Conservation (phyloP, 2,888 invertebrate genomes). For the Orchestes rusci region DNA sequence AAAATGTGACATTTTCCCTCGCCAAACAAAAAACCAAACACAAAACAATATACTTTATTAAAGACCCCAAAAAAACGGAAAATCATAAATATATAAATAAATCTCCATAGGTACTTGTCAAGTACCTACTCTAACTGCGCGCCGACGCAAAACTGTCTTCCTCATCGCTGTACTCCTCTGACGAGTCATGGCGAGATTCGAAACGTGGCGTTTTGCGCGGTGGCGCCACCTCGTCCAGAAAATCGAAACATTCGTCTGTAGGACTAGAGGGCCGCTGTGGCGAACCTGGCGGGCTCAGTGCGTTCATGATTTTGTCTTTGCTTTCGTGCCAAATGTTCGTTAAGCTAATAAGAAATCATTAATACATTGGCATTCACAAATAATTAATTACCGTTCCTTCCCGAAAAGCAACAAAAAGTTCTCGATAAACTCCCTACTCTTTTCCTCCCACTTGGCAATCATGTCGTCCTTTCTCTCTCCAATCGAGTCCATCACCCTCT, state of each 20-base stretch:
- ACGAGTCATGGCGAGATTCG: conserved; percentile 34
- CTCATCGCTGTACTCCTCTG: conserved; percentile 40
- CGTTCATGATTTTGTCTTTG: conserved; percentile 63
- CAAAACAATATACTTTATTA: too few relatives aligned
- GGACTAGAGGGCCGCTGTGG: conserved; percentile 36
- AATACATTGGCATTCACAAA: background rate
- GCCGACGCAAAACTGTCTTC: conserved; percentile 25
- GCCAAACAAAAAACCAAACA: too few relatives aligned
- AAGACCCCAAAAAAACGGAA: too few relatives aligned
- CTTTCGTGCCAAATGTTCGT: conserved; percentile 90
- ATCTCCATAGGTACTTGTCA: conserved; percentile 1
- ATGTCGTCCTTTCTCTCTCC: conserved; percentile 86
- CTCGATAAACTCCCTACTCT: conserved; percentile 93
- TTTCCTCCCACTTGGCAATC: conserved; percentile 95
- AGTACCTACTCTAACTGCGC: conserved; percentile 20
- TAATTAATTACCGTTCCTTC: conserved; percentile 52
- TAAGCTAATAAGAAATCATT: conserved; percentile 38
- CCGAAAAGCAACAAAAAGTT: conserved; percentile 93
- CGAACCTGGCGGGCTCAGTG: conserved; percentile 86
- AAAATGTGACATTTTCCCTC: too few relatives aligned
- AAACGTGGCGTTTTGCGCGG: conserved; percentile 41
- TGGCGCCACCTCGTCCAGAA: conserved; percentile 38
- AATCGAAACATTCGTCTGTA: conserved; percentile 35
- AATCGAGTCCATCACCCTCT: conserved; percentile 73
- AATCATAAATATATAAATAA: conserved; percentile 4